These are phyloP conservation scores for Achlya flavicornis DNA, from an alignment of 2,888 invertebrate genomes.

Conservation along the genomic window DNA sequence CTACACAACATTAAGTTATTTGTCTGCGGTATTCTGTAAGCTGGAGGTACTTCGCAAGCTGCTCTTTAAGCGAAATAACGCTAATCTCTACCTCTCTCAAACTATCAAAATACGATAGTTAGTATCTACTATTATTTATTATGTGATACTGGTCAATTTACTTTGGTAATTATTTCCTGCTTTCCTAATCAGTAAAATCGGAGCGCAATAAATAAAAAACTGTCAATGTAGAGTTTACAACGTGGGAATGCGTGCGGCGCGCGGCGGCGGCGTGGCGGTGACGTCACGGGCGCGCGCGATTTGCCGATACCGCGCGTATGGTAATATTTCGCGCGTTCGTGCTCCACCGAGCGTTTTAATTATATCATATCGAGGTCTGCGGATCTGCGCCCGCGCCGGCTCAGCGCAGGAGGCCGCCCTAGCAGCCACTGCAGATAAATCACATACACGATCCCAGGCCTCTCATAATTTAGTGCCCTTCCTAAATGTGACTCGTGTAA, in stretches of 20 bases:
- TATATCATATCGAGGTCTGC: constrained; percentile 67
- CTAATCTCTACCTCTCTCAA: no score
- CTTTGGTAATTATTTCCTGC: neutral
- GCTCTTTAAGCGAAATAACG: no score
- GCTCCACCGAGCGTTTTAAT: constrained; percentile 65
- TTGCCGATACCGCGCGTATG: constrained; percentile 56
- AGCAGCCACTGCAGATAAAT: constrained; percentile 37
- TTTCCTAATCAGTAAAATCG: neutral
- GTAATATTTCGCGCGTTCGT: constrained; percentile 71
- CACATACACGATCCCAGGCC: constrained; percentile 26
- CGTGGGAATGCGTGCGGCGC: constrained; percentile 14
- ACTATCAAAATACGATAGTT: no score
- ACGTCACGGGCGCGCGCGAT: constrained; percentile 1
- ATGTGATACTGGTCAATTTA: neutral
- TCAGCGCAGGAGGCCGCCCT: constrained; percentile 19
- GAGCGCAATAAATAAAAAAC: neutral
- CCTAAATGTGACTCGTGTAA: constrained; percentile 38
- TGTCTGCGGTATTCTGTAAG: no score
- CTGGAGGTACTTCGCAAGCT: no score
- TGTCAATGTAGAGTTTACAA: neutral
- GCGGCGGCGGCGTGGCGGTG: no score
- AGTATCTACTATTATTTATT: no score
- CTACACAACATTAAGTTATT: no score
- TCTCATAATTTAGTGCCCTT: constrained; percentile 40
- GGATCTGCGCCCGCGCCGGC: constrained; percentile 41